Evolutionary conservation across 2,888 invertebrate genomes (phyloP).

Genomic region (Gortyna flavago): DNA sequence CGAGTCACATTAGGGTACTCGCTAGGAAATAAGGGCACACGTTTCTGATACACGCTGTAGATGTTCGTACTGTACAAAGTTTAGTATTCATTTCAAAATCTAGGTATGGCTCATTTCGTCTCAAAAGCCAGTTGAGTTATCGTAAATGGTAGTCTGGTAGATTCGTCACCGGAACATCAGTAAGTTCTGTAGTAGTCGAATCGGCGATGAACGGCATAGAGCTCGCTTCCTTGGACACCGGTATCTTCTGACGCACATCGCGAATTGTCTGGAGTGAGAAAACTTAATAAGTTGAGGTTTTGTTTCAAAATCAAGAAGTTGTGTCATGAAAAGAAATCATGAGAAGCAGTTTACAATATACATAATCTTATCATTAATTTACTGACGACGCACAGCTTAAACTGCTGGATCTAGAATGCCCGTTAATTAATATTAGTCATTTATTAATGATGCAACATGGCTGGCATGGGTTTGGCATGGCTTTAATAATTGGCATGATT

Average conservation of each 20-base stretch:
- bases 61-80: neutral
- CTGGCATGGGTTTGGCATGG: no score
- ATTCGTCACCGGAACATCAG: conserved; percentile 88
- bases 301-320: neutral
- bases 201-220: conserved; percentile 93
- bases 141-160: neutral
- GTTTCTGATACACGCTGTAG: neutral
- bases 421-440: no score
- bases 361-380: no score
- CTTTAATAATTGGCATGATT: neutral
- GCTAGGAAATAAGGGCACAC: neutral
- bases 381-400: neutral
- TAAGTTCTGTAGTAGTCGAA: conserved; percentile 93
- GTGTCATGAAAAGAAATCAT: neutral
- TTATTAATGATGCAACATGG: no score
- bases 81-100: neutral
- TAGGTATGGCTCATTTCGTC: neutral
- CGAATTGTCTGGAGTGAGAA: conserved; percentile 84
- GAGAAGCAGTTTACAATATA: neutral
- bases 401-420: neutral
- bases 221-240: conserved; percentile 93
- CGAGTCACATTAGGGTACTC: neutral
- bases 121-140: neutral
- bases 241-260: conserved; percentile 94
- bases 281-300: neutral